phyloP scores from a whole-genome alignment of 2,888 invertebrate species.

The Pristionchus mayeri region DNA sequence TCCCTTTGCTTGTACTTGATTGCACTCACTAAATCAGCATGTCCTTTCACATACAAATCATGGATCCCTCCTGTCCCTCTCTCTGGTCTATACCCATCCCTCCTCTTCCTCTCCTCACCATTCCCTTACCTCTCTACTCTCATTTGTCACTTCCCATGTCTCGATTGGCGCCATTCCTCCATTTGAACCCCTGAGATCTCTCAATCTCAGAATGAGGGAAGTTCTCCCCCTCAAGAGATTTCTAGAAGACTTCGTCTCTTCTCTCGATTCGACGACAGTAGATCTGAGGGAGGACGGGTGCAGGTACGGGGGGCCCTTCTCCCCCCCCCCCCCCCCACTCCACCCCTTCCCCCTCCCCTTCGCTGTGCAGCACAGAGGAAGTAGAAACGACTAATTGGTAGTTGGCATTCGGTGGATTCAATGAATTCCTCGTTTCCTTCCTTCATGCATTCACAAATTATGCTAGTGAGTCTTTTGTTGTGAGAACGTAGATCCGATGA shows the following conservation, averaged over 20 bases:
- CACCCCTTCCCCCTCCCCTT: no score
- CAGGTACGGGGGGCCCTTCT: constrained; percentile 33
- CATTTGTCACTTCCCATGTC: constrained; percentile 18
- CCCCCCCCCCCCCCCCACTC: background rate
- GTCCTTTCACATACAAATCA: constrained; percentile 6
- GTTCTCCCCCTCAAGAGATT: background rate
- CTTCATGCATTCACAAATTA: no score
- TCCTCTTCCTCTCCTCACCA: background rate
- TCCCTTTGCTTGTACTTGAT: constrained; percentile 7
- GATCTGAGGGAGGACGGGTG: constrained; percentile 25
- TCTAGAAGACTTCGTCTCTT: constrained; percentile 27
- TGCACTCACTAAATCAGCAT: constrained; percentile 6
- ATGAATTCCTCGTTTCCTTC: background rate
- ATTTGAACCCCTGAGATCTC: background rate
- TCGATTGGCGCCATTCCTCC: background rate
- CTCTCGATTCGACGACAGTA: background rate
- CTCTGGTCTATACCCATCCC: background rate
- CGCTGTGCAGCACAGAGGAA: background rate
- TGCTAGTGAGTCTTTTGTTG: no score
- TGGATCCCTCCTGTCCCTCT: background rate
- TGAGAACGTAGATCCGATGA: background rate
- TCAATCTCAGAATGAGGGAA: constrained; percentile 28
- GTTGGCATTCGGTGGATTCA: background rate
- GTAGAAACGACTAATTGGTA: constrained; percentile 17
- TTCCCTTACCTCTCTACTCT: background rate